phyloP scores from a whole-genome alignment of 2,113 vertebrate genomes.

The Lutjanus erythropterus region DNA sequence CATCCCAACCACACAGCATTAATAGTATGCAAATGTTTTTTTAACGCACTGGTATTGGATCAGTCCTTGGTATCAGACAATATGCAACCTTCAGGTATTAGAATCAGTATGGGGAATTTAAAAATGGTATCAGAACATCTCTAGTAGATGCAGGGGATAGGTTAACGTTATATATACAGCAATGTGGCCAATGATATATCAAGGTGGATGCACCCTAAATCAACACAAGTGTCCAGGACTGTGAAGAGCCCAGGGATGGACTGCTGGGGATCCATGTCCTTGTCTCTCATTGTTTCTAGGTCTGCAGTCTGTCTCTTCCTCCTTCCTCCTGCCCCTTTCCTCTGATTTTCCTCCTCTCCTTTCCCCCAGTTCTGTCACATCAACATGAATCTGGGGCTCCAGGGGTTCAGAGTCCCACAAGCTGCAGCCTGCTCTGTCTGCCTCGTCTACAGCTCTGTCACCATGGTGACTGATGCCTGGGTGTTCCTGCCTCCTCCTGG shows the following conservation, averaged over 20 bases:
- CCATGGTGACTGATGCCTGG: constrained; percentile 71
- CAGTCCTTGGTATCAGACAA: too few relatives aligned
- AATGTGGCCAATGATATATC: constrained; percentile 19
- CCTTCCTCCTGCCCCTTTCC: neutral
- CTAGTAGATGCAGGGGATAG: neutral
- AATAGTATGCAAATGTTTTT: too few relatives aligned
- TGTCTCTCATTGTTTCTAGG: constrained; percentile 49
- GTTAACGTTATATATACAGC: constrained; percentile 10
- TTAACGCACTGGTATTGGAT: too few relatives aligned
- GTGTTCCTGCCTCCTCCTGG: constrained; percentile 55
- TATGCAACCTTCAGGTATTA: too few relatives aligned
- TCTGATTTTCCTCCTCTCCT: constrained; percentile 14
- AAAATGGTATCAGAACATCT: too few relatives aligned
- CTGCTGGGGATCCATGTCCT: constrained; percentile 34
- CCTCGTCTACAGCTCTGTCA: constrained; percentile 63
- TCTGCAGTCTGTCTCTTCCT: constrained; percentile 31
- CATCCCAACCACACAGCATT: too few relatives aligned
- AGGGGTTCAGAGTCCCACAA: constrained; percentile 58
- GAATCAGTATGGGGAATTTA: too few relatives aligned
- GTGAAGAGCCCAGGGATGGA: constrained; percentile 27
- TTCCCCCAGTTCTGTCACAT: constrained; percentile 67
- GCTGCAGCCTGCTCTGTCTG: constrained; percentile 58
- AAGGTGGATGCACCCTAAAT: constrained; percentile 39
- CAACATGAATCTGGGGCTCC: constrained; percentile 54
- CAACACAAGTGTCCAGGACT: constrained; percentile 34